phyloP scores from a whole-genome alignment of 2,797 vertebrate genomes.

The Gorsachius magnificus region DNA sequence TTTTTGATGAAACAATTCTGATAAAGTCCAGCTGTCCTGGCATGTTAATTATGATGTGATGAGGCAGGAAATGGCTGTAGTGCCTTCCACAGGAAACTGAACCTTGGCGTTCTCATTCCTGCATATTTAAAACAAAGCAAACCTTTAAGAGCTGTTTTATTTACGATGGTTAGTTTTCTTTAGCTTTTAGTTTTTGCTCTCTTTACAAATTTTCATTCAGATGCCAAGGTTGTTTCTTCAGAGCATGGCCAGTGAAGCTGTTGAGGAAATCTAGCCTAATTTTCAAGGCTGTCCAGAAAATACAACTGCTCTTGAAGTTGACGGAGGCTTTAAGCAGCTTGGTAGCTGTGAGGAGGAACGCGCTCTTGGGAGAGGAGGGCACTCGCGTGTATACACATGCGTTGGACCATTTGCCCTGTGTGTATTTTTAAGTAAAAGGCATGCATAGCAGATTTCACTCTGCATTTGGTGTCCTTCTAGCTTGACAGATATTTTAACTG shows the following conservation, averaged over 20 bases:
- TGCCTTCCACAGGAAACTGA: slow-evolving; percentile 61
- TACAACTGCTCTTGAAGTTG: not conserved
- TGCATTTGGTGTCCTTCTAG: not conserved
- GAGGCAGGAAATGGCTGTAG: slow-evolving; percentile 62
- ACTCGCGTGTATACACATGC: not conserved
- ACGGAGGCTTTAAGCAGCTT: not conserved
- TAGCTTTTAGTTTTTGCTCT: no score
- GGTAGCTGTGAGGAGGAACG: not conserved
- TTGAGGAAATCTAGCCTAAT: not conserved
- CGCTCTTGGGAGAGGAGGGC: not conserved
- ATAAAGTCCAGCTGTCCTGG: slow-evolving; percentile 67
- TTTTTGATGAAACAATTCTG: slow-evolving; percentile 64
- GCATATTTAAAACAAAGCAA: slow-evolving; percentile 50
- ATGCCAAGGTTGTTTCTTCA: not conserved
- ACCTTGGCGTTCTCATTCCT: slow-evolving; percentile 62
- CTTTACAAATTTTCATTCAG: no score
- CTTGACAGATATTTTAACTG: slow-evolving; percentile 40
- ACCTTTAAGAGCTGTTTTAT: slow-evolving; percentile 2
- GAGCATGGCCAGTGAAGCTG: not conserved
- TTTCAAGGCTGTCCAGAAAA: not conserved
- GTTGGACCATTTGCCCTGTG: not conserved
- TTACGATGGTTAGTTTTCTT: not conserved
- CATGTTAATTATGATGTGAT: slow-evolving; percentile 67
- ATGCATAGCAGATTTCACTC: not conserved
- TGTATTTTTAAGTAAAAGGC: slow-evolving; percentile 12